A percentile compares a stretch with the other conserved stretches of the same genome.
Evolutionary conservation across 2,113 vertebrate genomes (phyloP).

Genomic region (Andinoacara biseriatus): DNA sequence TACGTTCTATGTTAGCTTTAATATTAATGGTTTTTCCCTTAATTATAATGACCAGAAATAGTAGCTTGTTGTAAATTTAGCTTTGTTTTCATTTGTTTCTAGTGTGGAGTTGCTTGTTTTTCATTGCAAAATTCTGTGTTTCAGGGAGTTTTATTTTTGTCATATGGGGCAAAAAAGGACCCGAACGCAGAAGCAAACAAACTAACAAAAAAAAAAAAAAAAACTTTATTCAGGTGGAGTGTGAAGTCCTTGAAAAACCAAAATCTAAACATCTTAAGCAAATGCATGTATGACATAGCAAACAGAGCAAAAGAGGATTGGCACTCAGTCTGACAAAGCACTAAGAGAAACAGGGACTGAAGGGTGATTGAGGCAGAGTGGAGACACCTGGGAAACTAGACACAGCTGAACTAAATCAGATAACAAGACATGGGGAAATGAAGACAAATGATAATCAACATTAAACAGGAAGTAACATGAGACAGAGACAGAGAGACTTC

Average conservation of each 20-base stretch:
- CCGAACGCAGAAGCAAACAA: neutral
- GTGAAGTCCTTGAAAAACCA: neutral
- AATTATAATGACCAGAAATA: neutral
- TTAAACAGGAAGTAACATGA: neutral
- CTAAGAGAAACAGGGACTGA: neutral
- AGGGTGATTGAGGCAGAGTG: neutral
- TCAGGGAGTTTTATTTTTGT: neutral
- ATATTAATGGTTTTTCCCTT: neutral
- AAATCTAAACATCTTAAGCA: neutral
- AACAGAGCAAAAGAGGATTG: neutral
- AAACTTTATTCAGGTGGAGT: neutral
- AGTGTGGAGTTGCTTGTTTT: accelerated
- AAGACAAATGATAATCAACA: neutral
- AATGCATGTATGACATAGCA: neutral
- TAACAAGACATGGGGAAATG: neutral
- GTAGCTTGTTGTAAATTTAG: neutral
- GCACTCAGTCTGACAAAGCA: neutral
- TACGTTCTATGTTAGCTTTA: neutral
- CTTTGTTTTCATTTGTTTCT: neutral
- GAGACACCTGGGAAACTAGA: neutral
- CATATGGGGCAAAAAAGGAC: neutral
- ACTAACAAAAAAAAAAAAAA: neutral
- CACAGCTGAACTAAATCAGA: neutral
- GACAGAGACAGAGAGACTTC: neutral
- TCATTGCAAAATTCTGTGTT: neutral